A percentile compares a stretch with the other conserved stretches of the same genome.
These are phyloP conservation scores for Trematocara marginatum DNA, from an alignment of 2,113 vertebrate genomes.

Conservation along the genomic window DNA sequence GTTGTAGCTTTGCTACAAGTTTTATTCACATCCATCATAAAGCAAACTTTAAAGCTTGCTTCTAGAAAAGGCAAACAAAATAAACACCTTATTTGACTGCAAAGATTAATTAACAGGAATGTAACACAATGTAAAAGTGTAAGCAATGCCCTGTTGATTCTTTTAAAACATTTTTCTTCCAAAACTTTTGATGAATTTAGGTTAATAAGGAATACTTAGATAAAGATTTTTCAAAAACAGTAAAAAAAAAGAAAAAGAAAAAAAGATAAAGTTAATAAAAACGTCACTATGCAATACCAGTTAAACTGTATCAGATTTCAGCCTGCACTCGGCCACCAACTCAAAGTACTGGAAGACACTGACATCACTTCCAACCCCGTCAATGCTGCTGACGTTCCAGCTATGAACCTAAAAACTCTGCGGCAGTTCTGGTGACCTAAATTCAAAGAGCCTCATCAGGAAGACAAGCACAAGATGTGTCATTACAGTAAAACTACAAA, in stretches of 20 bases:
- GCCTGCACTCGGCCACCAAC: neutral
- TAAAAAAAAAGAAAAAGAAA: fast-evolving
- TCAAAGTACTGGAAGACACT: neutral
- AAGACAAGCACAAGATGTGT: neutral
- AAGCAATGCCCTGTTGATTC: neutral
- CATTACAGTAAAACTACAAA: neutral
- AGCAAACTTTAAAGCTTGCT: neutral
- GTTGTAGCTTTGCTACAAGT: neutral
- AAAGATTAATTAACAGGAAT: neutral
- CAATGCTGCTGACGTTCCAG: neutral
- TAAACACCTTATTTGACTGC: neutral
- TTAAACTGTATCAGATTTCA: neutral
- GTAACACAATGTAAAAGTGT: neutral
- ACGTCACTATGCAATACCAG: neutral
- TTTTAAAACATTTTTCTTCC: neutral
- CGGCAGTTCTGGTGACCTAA: neutral
- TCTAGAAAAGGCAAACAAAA: neutral
- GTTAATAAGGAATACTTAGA: neutral
- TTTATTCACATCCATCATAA: neutral
- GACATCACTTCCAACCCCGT: neutral
- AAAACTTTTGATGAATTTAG: neutral
- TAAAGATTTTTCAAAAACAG: neutral
- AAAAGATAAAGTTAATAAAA: neutral
- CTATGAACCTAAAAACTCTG: neutral
- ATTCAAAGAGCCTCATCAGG: neutral